A percentile compares a stretch with the other conserved stretches of the same genome.
These are phyloP conservation scores for Troides aeacus DNA, from an alignment of 2,888 invertebrate genomes.

Conservation along the genomic window DNA sequence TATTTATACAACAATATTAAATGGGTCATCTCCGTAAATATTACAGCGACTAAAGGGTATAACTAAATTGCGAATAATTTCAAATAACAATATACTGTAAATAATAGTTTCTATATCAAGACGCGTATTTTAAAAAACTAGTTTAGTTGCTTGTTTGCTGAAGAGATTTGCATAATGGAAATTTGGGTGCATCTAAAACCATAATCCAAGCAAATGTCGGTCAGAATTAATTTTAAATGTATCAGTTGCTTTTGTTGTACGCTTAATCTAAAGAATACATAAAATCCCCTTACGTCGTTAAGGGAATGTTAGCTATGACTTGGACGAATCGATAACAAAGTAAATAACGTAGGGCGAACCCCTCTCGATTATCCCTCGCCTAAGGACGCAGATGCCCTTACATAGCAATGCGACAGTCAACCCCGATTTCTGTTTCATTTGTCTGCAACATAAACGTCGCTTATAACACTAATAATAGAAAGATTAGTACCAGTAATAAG, in stretches of 20 bases:
- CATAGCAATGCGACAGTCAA: constrained; percentile 52
- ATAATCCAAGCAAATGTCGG: constrained; percentile 2
- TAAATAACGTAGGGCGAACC: constrained; percentile 56
- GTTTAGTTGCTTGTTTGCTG: background rate
- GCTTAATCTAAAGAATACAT: constrained; percentile 24
- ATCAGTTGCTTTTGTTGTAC: constrained; percentile 24
- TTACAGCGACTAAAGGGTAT: background rate
- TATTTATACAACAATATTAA: constrained; percentile 16
- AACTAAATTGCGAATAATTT: background rate
- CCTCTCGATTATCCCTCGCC: constrained; percentile 47
- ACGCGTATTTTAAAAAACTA: too few relatives aligned
- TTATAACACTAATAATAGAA: constrained; percentile 1
- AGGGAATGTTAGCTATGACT: constrained; percentile 40
- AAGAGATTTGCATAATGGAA: background rate
- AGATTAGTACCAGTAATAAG: background rate
- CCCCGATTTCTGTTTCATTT: constrained; percentile 28
- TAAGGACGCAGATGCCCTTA: constrained; percentile 68
- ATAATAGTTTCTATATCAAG: background rate
- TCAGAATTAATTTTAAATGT: constrained; percentile 13
- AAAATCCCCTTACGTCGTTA: constrained; percentile 25
- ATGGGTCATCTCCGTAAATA: constrained; percentile 14
- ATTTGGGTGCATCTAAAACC: constrained; percentile 2
- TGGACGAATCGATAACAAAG: constrained; percentile 64
- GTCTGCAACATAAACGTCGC: constrained; percentile 8
- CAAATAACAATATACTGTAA: too few relatives aligned